Evolutionary conservation across 2,888 invertebrate genomes (phyloP), one percentile per base, ranked within the genome.

Genomic region (Tyria jacobaeae): DNA sequence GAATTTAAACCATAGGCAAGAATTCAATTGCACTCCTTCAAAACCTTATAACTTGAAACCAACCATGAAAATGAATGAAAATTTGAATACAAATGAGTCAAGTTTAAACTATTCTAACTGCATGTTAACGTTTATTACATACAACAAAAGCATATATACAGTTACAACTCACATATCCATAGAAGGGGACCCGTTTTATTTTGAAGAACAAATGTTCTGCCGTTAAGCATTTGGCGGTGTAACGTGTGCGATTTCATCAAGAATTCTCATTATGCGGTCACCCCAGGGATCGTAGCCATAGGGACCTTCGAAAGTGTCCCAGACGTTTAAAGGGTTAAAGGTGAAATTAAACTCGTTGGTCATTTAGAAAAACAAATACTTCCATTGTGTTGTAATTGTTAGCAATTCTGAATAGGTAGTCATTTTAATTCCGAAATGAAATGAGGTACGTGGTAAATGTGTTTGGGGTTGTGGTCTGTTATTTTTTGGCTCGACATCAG

Each of bases 231-330:
- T 44, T 62, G 70, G 71, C 66, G 68, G 74, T 54, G 24, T 27
- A 60, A 60, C 44, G 47, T 24, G 24, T 24, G 35, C 39, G 80
- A 73, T 72, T 72, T 73, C 76, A 64, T 77, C 74, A 82, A 81
- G 86, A 83, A 85, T 85, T 84, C 85, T 82, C 85, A 86, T 86
- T 87, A 86, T 78, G 76, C 62, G 82, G 66, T 73, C 57, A 65
- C 78, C 75, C 76, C 51, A 62, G 59, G 66, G 62, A 55, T 57
- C 24, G 60, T 31, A 66, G 60, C 68, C 9, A 44, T 44, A 12
- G 54, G 27, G n/a, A 48, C 80, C 78, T 71, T 69, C 64, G 73
- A 64, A 54, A 60, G 34, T 37, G 31, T 49, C 69, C 75, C 64
- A 21, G 61, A 58, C 66, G 60, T 51, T 47, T 53, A 70, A 81